Percentiles rank a stretch among this genome's conserved stretches.
Conservation (phyloP, 2,113 vertebrate genomes). For the Cettia cetti region DNA sequence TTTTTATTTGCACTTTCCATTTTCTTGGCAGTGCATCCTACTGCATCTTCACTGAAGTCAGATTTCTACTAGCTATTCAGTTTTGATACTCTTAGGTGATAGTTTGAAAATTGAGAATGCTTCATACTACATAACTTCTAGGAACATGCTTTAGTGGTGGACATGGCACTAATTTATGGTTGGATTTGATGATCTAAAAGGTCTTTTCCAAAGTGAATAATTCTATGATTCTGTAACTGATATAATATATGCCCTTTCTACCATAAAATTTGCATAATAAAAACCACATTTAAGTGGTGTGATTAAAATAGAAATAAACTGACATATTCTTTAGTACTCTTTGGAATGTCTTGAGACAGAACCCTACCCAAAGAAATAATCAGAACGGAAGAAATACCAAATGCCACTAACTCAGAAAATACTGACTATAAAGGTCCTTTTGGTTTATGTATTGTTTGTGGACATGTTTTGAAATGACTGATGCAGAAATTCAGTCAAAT, state of each 20-base stretch:
- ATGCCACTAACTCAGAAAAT: not conserved
- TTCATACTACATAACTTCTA: not conserved
- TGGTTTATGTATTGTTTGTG: not conserved
- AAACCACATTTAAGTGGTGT: not conserved
- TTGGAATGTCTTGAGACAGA: not conserved
- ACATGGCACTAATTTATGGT: not conserved
- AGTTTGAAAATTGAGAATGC: not conserved
- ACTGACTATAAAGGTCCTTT: not conserved
- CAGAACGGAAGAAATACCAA: not conserved
- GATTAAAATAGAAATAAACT: not conserved
- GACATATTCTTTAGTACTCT: not conserved
- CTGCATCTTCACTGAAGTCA: not conserved
- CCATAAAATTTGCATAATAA: not conserved
- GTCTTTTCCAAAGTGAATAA: not conserved
- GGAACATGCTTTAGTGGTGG: not conserved
- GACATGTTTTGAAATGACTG: not conserved
- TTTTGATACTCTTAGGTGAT: not conserved
- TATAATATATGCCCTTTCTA: not conserved
- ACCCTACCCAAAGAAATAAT: not conserved
- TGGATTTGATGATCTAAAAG: not conserved
- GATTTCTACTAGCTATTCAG: not conserved
- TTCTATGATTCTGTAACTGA: not conserved
- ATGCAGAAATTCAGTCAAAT: not conserved
- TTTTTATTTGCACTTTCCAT: not conserved
- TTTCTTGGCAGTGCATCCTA: not conserved